Conservation (phyloP, 2,113 vertebrate species). For the Tragulus kanchil region DNA sequence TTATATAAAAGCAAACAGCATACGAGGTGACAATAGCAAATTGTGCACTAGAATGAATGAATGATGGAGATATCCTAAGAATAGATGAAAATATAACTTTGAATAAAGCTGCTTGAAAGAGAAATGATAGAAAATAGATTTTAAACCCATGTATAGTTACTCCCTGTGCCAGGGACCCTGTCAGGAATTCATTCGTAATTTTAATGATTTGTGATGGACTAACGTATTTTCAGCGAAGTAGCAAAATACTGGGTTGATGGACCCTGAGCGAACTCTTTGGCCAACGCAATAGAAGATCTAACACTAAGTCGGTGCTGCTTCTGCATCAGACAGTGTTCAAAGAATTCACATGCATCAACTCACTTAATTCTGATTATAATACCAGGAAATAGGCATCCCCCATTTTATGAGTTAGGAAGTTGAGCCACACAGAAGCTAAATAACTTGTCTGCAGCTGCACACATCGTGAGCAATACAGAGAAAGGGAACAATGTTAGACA, state of each 20-base stretch:
- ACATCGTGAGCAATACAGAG: not conserved
- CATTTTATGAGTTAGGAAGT: not conserved
- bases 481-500: not conserved
- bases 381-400: not conserved
- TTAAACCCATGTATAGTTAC: not conserved
- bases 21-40: not conserved
- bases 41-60: not conserved
- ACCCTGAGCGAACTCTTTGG: not conserved
- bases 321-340: not conserved
- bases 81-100: not conserved
- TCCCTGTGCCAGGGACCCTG: not conserved
- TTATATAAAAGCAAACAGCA: not conserved
- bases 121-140: not conserved
- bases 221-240: slow-evolving; percentile 23
- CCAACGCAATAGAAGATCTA: not conserved
- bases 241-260: not conserved
- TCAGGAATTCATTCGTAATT: not conserved
- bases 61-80: not conserved
- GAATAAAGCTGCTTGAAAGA: slow-evolving; percentile 28
- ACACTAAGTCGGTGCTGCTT: not conserved
- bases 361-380: not conserved
- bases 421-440: not conserved
- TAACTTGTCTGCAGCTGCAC: not conserved
- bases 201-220: not conserved
- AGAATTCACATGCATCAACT: not conserved